Evolutionary conservation across 53 echinoderm and acorn worm species (phyloP).

Genomic region (Henricia sp.): DNA sequence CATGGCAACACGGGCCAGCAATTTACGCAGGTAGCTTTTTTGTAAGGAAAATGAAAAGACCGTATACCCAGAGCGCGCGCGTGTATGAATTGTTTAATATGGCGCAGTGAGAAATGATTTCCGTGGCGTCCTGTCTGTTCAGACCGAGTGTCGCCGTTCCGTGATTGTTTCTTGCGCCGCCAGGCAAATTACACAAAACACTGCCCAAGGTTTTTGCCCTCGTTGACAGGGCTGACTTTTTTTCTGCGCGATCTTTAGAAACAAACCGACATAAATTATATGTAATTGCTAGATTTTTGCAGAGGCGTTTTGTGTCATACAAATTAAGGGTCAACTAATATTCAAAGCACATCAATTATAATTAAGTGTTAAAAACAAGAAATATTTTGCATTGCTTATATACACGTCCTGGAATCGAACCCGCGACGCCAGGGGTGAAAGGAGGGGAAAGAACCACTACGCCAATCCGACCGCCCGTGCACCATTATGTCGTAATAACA

Average conservation of each 20-base stretch:
- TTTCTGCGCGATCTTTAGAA: not conserved
- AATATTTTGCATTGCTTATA: no score
- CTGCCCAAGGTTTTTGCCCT: constrained; percentile 4
- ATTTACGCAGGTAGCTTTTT: constrained; percentile 13
- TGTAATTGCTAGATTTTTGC: no score
- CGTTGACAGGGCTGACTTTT: not conserved
- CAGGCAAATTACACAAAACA: not conserved
- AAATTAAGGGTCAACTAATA: no score
- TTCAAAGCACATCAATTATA: no score
- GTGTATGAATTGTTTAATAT: constrained; percentile 15
- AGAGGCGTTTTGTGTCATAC: no score
- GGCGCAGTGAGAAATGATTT: constrained; percentile 7
- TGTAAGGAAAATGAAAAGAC: constrained; percentile 39
- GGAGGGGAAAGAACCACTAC: no score
- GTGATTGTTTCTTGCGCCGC: not conserved
- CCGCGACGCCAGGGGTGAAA: no score
- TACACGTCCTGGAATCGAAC: no score
- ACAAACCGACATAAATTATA: no score
- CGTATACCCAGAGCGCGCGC: not conserved
- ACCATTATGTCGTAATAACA: no score
- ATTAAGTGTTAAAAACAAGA: no score
- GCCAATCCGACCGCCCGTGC: no score
- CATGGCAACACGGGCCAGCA: not conserved
- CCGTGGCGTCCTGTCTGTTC: constrained; percentile 26
- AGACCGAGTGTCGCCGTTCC: constrained; percentile 30